Conservation (phyloP, 53 echinoderm and acorn worm genomes). For the Patiria pectinifera region DNA sequence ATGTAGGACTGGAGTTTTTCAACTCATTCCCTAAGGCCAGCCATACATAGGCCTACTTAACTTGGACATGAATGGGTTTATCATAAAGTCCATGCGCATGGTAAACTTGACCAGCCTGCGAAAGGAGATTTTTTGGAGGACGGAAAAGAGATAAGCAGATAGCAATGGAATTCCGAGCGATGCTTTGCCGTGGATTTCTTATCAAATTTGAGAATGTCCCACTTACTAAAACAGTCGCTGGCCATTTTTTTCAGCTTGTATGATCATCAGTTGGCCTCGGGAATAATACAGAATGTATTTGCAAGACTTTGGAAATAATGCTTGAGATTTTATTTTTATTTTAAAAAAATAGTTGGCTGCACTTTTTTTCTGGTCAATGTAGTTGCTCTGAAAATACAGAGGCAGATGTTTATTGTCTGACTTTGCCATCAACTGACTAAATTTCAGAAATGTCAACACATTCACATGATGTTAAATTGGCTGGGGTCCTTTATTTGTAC, state of each 20-base stretch:
- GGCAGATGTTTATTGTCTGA: background rate
- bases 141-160: constrained; percentile 6
- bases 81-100: background rate
- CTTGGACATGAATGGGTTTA: constrained; percentile 4
- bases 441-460: background rate
- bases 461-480: background rate
- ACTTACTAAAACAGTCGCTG: background rate
- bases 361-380: background rate
- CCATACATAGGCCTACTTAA: background rate
- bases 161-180: constrained; percentile 10
- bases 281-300: background rate
- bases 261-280: background rate
- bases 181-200: constrained; percentile 13
- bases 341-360: background rate
- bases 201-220: constrained; percentile 3
- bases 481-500: background rate
- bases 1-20: background rate
- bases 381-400: background rate
- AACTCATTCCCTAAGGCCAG: background rate
- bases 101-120: background rate
- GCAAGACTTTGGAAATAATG: background rate
- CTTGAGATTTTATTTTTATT: background rate
- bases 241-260: background rate
- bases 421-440: background rate
- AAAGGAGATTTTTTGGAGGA: background rate